phyloP scores from a whole-genome alignment of 2,113 vertebrate species.

The Nesogale talazaci region DNA sequence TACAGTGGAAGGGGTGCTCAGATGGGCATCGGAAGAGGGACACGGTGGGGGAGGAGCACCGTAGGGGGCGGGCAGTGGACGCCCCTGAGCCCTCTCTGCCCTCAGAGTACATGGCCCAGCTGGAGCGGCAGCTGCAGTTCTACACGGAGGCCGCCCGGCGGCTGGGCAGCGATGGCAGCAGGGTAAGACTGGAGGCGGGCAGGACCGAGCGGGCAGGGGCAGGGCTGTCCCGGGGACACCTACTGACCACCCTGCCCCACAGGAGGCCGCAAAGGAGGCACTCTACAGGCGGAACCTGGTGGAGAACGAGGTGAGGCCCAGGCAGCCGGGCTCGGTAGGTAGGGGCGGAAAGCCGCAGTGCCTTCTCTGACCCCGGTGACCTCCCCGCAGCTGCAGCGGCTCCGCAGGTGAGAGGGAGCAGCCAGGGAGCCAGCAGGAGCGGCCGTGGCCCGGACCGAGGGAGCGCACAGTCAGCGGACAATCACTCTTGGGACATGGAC shows the following conservation, averaged over 20 bases:
- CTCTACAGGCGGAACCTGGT: conserved; percentile 91
- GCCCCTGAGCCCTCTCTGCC: neutral
- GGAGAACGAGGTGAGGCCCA: conserved; percentile 88
- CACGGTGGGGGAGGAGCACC: neutral
- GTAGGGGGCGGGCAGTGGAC: too few relatives aligned
- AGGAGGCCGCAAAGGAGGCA: conserved; percentile 94
- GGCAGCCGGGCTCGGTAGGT: too few relatives aligned
- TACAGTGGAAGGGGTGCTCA: too few relatives aligned
- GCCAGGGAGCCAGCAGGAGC: neutral
- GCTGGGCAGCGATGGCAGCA: conserved; percentile 90
- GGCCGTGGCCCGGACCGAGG: neutral
- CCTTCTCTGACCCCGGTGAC: neutral
- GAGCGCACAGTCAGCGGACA: conserved; percentile 79
- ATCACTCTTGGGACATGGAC: neutral
- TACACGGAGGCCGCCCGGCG: conserved; percentile 90
- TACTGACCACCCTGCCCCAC: neutral
- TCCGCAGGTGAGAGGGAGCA: conserved; percentile 77
- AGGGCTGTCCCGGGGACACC: rapidly evolving
- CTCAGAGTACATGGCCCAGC: conserved; percentile 89
- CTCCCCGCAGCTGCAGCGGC: conserved; percentile 77
- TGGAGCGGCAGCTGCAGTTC: conserved; percentile 88
- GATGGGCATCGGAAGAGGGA: neutral
- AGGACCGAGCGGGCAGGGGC: neutral
- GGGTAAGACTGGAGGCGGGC: conserved; percentile 83
- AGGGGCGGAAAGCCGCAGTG: rapidly evolving